phyloP scores from a whole-genome alignment of 2,113 vertebrate species.

The human region GRCh38 chr14:105587501-105588000 shows the following conservation, averaged over 20 bases:
- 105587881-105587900: accelerated
- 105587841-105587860: background rate
- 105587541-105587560: background rate
- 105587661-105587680: slow-evolving; percentile 63
- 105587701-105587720: accelerated
- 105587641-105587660: background rate
- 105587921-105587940: accelerated
- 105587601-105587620: slow-evolving; percentile 23
- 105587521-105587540: accelerated
- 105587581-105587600: accelerated
- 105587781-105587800: slow-evolving; percentile 59
- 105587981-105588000: no score
- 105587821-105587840: background rate
- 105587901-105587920: accelerated
- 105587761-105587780: slow-evolving; percentile 22
- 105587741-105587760: accelerated
- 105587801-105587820: slow-evolving; percentile 66
- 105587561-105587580: accelerated
- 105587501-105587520: accelerated
- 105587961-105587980: accelerated
- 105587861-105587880: no score
- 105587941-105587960: accelerated
- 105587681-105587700: accelerated
- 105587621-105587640: background rate
- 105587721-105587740: accelerated